These are phyloP conservation scores for Podarcis siculus DNA, from an alignment of 2,797 vertebrate genomes.

Conservation along the genomic window DNA sequence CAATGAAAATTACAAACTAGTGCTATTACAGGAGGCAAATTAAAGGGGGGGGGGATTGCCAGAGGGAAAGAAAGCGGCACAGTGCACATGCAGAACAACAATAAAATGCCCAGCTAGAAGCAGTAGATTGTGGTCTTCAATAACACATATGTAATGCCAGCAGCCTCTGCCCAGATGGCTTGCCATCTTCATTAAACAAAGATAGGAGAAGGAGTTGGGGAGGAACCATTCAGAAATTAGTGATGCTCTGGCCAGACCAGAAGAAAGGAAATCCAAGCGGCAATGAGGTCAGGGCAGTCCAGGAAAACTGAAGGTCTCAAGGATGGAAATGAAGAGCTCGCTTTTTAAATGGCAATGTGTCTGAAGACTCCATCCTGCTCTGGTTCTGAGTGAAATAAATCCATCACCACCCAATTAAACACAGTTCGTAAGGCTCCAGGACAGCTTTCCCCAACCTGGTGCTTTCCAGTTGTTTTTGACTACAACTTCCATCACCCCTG, in stretches of 20 bases:
- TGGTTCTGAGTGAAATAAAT: slow-evolving; percentile 56
- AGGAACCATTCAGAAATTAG: neutral
- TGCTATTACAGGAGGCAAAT: slow-evolving; percentile 26
- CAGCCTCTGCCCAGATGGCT: neutral
- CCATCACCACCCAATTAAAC: slow-evolving; percentile 37
- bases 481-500: too few relatives aligned
- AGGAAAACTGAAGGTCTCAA: neutral
- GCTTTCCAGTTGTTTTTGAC: too few relatives aligned
- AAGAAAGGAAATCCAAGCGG: neutral
- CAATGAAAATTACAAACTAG: slow-evolving; percentile 44
- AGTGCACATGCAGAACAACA: slow-evolving; percentile 52
- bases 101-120: slow-evolving; percentile 51
- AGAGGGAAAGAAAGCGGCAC: neutral
- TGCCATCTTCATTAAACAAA: neutral
- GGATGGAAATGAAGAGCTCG: neutral
- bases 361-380: slow-evolving; percentile 61
- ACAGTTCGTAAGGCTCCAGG: slow-evolving; percentile 30
- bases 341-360: slow-evolving; percentile 61
- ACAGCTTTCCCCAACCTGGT: too few relatives aligned
- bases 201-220: neutral
- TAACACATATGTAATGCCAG: neutral
- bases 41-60: neutral
- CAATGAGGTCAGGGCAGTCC: neutral
- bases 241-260: neutral
- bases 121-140: neutral